These are phyloP conservation scores for Synanthedon myopaeformis DNA, from an alignment of 2,888 invertebrate species.

Conservation along the genomic window DNA sequence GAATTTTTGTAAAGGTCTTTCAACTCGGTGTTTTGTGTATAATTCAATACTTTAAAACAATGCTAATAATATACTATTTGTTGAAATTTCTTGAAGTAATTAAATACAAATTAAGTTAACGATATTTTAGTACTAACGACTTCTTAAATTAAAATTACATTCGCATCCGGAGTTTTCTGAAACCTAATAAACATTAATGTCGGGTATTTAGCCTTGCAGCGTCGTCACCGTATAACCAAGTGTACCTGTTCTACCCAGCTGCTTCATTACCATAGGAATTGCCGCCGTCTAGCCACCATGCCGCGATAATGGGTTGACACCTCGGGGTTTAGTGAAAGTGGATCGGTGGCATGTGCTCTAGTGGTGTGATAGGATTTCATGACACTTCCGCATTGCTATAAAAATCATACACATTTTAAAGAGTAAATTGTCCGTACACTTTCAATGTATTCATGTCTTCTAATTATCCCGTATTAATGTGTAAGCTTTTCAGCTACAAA, in stretches of 20 bases:
- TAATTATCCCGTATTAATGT: too few relatives aligned
- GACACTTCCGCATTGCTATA: neutral
- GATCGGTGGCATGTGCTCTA: constrained; percentile 7
- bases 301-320: constrained; percentile 43
- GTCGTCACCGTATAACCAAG: neutral
- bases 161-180: constrained; percentile 30
- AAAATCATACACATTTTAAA: too few relatives aligned
- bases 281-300: constrained; percentile 34
- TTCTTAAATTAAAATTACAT: neutral
- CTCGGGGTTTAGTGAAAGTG: constrained; percentile 47
- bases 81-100: too few relatives aligned
- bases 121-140: neutral
- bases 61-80: too few relatives aligned
- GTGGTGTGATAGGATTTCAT: neutral
- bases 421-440: too few relatives aligned
- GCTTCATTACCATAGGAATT: constrained; percentile 58
- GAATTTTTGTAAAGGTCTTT: neutral
- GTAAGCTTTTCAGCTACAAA: too few relatives aligned
- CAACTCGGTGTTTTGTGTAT: too few relatives aligned
- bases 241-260: constrained; percentile 22
- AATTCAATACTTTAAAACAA: too few relatives aligned
- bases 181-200: constrained; percentile 39
- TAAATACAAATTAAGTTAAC: too few relatives aligned
- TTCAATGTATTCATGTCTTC: too few relatives aligned
- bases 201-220: constrained; percentile 27